Evolutionary conservation across 1,140 invertebrate species (phyloP).

Genomic region (Drosophila nikananu): DNA sequence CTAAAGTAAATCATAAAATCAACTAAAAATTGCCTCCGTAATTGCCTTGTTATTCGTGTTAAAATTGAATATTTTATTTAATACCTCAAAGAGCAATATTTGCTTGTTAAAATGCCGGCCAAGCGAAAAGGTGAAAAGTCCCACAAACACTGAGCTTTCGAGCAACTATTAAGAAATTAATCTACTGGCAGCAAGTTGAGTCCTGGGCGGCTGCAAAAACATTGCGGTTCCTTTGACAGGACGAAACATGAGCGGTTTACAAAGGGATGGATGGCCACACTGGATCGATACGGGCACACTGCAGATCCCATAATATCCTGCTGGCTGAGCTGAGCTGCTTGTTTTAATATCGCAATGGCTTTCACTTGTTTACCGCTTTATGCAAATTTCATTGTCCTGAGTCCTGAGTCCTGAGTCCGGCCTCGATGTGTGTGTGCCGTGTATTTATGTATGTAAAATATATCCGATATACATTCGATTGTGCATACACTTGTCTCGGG

Average conservation of each 20-base stretch:
- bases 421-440: constrained; percentile 1
- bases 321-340: constrained; percentile 11
- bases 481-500: constrained; percentile 6
- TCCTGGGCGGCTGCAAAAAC: constrained; percentile 19
- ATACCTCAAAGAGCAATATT: constrained; percentile 4
- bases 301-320: constrained; percentile 51
- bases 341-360: constrained; percentile 58
- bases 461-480: background rate
- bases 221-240: constrained; percentile 35
- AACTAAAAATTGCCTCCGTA: background rate
- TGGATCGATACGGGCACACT: constrained; percentile 21
- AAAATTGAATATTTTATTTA: constrained; percentile 2
- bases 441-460: background rate
- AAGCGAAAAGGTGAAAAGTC: constrained; percentile 11
- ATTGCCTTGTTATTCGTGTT: background rate
- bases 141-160: background rate
- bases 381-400: constrained; percentile 57
- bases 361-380: constrained; percentile 65
- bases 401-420: constrained; percentile 3
- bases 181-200: constrained; percentile 11
- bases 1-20: background rate
- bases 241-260: constrained; percentile 23
- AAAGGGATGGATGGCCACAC: background rate
- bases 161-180: constrained; percentile 31
- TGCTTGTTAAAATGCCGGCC: constrained; percentile 2